Conservation (phyloP, 1,140 invertebrate genomes). For the Hypothenemus hampei region DNA sequence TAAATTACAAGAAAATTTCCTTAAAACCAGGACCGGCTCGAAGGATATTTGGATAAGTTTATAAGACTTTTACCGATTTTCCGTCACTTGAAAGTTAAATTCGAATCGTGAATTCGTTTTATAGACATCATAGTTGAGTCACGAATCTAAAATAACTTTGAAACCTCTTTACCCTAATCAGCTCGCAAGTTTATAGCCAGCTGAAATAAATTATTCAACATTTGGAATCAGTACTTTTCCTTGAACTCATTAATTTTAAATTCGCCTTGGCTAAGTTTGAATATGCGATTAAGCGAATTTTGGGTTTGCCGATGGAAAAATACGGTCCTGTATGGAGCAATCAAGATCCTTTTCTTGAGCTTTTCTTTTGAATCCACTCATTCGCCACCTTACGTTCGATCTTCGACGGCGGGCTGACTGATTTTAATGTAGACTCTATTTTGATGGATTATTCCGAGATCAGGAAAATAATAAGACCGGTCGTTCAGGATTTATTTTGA, state of each 20-base stretch:
- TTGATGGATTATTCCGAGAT: constrained; percentile 26
- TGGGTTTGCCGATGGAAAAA: not conserved
- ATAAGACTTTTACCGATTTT: too few species aligned
- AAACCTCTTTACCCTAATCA: not conserved
- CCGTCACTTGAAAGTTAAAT: too few species aligned
- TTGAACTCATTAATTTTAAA: not conserved
- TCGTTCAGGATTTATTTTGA: constrained; percentile 25
- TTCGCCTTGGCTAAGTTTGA: too few species aligned
- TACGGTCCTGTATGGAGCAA: constrained; percentile 5
- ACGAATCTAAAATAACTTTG: not conserved
- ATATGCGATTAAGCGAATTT: not conserved
- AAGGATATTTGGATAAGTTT: too few species aligned
- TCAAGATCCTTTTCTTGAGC: constrained; percentile 13
- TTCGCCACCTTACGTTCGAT: constrained; percentile 25
- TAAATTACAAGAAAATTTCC: too few species aligned
- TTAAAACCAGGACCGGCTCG: too few species aligned
- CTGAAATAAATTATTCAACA: not conserved
- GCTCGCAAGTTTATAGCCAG: not conserved
- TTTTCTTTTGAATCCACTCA: constrained; percentile 19
- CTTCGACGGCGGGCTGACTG: constrained; percentile 18
- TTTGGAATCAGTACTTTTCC: not conserved
- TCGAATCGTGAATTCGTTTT: too few species aligned
- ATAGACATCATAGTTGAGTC: too few species aligned
- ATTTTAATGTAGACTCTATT: constrained; percentile 27
- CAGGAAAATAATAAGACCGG: constrained; percentile 25